Evolutionary conservation across 2,888 invertebrate genomes (phyloP).

Genomic region (Epinotia bilunana): DNA sequence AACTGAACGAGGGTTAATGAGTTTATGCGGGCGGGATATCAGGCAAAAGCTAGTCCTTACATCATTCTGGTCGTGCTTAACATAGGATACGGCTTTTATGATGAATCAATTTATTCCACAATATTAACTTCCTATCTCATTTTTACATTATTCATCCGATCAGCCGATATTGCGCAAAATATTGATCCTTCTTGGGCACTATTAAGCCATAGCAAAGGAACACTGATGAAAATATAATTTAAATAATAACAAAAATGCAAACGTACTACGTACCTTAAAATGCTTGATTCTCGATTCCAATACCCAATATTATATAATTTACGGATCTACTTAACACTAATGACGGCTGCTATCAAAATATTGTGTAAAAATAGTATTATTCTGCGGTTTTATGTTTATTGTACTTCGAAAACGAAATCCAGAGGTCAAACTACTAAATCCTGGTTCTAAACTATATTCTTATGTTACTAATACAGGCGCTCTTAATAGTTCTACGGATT

Average conservation of each 20-base stretch:
- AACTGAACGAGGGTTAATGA: no score
- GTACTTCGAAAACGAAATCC: slow-evolving; percentile 23
- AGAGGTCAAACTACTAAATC: background rate
- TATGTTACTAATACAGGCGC: slow-evolving; percentile 15
- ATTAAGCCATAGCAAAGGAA: background rate
- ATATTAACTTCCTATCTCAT: no score
- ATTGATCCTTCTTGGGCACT: background rate
- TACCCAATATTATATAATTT: background rate
- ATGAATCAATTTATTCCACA: no score
- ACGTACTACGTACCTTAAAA: slow-evolving; percentile 18
- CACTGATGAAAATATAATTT: background rate
- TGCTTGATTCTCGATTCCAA: background rate
- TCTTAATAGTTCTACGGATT: background rate
- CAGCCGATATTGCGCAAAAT: no score
- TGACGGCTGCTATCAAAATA: slow-evolving; percentile 25
- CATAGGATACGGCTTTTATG: no score
- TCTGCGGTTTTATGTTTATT: slow-evolving; percentile 11
- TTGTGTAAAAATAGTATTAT: slow-evolving; percentile 32
- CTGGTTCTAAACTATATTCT: background rate
- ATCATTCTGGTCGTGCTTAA: background rate
- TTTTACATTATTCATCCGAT: no score
- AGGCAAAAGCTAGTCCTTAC: background rate
- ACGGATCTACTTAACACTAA: slow-evolving; percentile 21
- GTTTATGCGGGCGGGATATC: no score
- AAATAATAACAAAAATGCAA: slow-evolving; percentile 8